These are phyloP conservation scores for Lepus europaeus DNA, from an alignment of 2,113 vertebrate genomes.

Conservation along the genomic window DNA sequence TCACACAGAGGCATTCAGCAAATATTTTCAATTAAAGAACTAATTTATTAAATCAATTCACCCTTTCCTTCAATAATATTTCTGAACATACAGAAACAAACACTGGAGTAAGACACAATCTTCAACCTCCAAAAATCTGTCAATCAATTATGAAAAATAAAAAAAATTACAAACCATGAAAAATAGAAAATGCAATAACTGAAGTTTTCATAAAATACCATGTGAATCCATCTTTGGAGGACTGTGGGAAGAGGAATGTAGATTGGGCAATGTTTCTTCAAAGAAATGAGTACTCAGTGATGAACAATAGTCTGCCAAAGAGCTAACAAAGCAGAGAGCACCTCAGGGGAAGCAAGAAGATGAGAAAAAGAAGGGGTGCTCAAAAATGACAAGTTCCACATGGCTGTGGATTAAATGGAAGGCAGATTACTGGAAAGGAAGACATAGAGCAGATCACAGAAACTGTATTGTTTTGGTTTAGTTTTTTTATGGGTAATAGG, in stretches of 20 bases:
- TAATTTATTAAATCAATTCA: not conserved
- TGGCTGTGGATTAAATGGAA: not conserved
- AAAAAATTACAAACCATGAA: not conserved
- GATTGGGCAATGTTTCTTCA: not conserved
- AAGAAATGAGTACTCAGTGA: constrained; percentile 22
- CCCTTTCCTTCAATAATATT: not conserved
- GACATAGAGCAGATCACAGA: not conserved
- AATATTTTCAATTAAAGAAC: constrained; percentile 19
- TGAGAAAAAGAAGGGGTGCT: not conserved
- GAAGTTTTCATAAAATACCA: not conserved
- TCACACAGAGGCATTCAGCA: not conserved
- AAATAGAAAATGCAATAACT: not conserved
- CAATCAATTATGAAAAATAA: not conserved
- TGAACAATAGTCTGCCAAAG: not conserved
- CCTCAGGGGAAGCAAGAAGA: not conserved
- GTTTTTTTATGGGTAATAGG: not conserved
- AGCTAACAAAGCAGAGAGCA: not conserved
- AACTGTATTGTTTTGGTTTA: not conserved
- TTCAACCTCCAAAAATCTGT: not conserved
- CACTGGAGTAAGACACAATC: not conserved
- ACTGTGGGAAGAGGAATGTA: too few relatives aligned
- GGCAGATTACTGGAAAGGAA: not conserved
- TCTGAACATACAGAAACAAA: not conserved
- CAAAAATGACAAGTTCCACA: constrained; percentile 30
- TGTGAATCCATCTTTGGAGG: not conserved